Evolutionary conservation across 2,888 invertebrate species (phyloP), one percentile per base, ranked within the genome.

Genomic region (Tridacna crocea): DNA sequence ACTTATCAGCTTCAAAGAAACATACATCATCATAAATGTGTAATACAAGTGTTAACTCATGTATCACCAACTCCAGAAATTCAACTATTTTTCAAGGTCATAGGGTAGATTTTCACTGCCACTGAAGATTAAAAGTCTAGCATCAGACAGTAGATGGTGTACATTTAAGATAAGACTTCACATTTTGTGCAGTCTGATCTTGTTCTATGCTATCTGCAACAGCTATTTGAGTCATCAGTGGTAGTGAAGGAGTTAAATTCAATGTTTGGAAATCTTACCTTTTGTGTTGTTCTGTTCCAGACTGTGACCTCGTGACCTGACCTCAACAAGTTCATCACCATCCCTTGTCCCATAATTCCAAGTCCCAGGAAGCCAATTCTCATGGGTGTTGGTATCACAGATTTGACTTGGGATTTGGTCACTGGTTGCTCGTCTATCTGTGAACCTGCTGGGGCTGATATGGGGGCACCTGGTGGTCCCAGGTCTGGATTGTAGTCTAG

Each of bases 311-410:
- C 97, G 82, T 99, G 99, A 0, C 98, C 98, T 8, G 98, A 98
- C 94, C 97, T 97, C 91, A 99, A 96, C 76, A 99, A 96, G 94
- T 99, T 99, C 96, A 98, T 98, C 24, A 99, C 98, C 93, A 99
- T 97, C 46, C 98, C 98, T 82, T 97, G 96, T 73, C 99, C 99
- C 97, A 99, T 99, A 93, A 98, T 97, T 79, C 99, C 99, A 51
- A 99, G 96, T 0, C 99, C 99, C 47, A 99, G 96, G 95, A 99
- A 99, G 47, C 99, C 99, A 94, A 99, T 98, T 93, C 97, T 97
- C 95, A 97, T 96, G 87, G 96, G 96, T 27, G 98, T 98, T 0
- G 99, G 97, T 83, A 96, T 96, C 88, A 98, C 98, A 66, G 84
- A 82, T 74, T 87, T 87, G 6, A 87, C 79, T 89, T 97, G 97